Conservation (phyloP, 2,888 invertebrate species). For the Aphodius sticticus region DNA sequence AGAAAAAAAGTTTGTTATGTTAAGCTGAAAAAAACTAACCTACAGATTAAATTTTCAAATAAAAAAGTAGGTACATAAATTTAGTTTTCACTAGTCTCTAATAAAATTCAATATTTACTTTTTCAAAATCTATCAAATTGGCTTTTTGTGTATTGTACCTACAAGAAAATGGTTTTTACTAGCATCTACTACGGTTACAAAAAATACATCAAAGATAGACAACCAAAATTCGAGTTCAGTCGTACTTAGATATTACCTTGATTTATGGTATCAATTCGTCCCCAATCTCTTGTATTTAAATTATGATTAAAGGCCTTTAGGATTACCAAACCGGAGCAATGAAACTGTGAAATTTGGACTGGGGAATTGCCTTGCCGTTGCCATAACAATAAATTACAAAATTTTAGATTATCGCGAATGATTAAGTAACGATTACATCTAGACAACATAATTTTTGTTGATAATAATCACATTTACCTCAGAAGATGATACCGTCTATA, state of each 20-base stretch:
- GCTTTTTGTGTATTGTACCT: no score
- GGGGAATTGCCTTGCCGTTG: background rate
- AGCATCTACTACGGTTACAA: no score
- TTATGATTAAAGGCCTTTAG: background rate
- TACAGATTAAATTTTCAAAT: no score
- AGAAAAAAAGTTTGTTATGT: no score
- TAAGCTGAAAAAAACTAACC: no score
- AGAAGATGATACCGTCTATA: background rate
- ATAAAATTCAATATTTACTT: no score
- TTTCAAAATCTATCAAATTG: no score
- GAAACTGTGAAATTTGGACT: background rate
- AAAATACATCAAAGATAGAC: no score
- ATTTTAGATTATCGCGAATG: background rate
- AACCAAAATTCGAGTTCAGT: no score
- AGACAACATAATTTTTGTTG: background rate
- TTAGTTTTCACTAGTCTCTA: no score
- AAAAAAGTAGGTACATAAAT: no score
- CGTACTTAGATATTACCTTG: background rate
- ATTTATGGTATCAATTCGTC: background rate
- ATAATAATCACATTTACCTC: background rate
- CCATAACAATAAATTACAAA: background rate
- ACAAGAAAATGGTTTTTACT: no score
- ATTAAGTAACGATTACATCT: background rate
- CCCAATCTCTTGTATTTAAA: background rate
- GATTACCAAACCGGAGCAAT: background rate